Evolutionary conservation across 2,113 vertebrate species (phyloP), one percentile per base, ranked within the genome.

Genomic region (Seriola aureovittata): DNA sequence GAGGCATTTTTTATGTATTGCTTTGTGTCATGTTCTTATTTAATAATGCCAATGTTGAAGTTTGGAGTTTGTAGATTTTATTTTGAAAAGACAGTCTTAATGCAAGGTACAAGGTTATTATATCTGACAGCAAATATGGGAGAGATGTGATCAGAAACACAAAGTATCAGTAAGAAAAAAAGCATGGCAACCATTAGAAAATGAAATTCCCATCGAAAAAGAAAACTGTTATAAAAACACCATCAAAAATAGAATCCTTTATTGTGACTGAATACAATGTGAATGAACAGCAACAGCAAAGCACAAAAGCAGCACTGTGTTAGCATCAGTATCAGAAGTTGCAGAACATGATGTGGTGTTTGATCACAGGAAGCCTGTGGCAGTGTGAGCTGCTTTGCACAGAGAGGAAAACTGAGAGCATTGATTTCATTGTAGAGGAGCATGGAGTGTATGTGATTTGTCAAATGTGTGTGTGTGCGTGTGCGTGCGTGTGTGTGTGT

Each of bases 311-410:
- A 5, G 42, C 54, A 57, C 84, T 83, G 76, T 82, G 78, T 81
- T 71, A 67, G 86, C 73, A 70, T 82, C 86, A 58, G 82, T 75
- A 87, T 87, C 82, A 87, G 84, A 88, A 85, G 72, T 85, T 78
- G 65, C 72, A 86, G 88, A 86, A 89, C 86, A 90, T 19, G 90
- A 91, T 87, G 90, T 89, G 88, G 86, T 85, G 84, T 91, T 90
- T 93, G 90, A 93, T 93, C 90, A 88, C 86, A 89, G 90, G 91
- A 84, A 92, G 88, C 89, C 84, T 85, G 79, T 89, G 89, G 89
- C 89, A 72, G 89, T 71, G 71, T 36, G 79, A 90, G 87, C 87
- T 67, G 63, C 81, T 77, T 80, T 17, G 77, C 60, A 55, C 80
- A 80, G 70, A 78, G 76, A 80, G 76, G 81, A 85, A 86, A 89